These are phyloP conservation scores for Hipposideros larvatus DNA, from an alignment of 2,797 vertebrate species.

Conservation along the genomic window DNA sequence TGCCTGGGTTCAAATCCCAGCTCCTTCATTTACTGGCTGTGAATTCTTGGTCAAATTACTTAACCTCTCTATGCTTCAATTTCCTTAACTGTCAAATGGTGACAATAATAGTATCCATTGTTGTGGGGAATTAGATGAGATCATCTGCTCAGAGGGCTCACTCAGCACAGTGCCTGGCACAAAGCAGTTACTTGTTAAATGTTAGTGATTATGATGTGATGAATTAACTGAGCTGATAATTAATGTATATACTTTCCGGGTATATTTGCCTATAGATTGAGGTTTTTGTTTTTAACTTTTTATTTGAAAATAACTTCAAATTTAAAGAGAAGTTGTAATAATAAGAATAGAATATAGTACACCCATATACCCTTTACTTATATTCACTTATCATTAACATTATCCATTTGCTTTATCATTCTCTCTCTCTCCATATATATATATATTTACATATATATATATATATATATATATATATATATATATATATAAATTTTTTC, in stretches of 20 bases:
- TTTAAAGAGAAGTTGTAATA: conserved; percentile 16
- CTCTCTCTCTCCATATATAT: background rate
- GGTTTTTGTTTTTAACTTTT: conserved; percentile 35
- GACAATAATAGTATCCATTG: background rate
- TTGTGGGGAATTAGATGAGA: background rate
- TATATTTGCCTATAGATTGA: background rate
- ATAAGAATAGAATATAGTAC: background rate
- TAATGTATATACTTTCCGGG: background rate
- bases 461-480: background rate
- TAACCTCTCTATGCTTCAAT: background rate
- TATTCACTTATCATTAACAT: background rate
- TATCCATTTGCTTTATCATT: background rate
- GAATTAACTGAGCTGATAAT: conserved; percentile 8
- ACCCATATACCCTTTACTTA: background rate
- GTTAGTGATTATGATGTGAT: background rate
- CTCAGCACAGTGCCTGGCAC: background rate
- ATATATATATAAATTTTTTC: background rate
- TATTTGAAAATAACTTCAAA: conserved; percentile 59
- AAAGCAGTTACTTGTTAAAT: background rate
- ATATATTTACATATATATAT: background rate
- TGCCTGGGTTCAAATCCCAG: background rate
- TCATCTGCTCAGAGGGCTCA: background rate
- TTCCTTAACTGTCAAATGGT: background rate
- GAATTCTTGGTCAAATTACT: conserved; percentile 39
- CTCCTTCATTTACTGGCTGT: background rate